Conservation (phyloP, 2,888 invertebrate species). For the Drosophila mercatorum region DNA sequence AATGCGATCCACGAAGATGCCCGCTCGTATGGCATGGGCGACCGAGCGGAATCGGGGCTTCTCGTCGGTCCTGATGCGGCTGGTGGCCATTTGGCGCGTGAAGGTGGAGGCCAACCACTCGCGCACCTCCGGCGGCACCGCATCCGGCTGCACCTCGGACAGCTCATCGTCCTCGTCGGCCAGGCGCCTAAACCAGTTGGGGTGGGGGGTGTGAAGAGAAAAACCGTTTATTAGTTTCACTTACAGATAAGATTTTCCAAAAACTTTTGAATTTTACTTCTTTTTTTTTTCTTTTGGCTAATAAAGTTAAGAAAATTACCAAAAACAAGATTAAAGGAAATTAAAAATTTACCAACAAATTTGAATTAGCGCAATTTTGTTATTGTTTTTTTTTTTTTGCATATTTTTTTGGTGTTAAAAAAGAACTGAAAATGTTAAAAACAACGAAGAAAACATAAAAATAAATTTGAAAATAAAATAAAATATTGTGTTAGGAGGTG, state of each 20-base stretch:
- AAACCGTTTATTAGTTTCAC: conserved; percentile 47
- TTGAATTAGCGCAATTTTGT: conserved; percentile 36
- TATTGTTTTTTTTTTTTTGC: conserved; percentile 3
- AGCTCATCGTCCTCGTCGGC: conserved; percentile 97
- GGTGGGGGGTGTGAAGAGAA: conserved; percentile 25
- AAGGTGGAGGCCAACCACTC: conserved; percentile 99
- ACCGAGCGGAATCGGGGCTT: conserved; percentile 97
- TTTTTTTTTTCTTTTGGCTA: conserved; percentile 40
- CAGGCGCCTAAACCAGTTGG: conserved; percentile 87
- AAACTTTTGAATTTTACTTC: background rate
- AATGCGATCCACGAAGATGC: conserved; percentile 97
- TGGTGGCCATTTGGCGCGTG: conserved; percentile 93
- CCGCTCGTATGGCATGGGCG: conserved; percentile 97
- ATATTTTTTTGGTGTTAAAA: conserved; percentile 20
- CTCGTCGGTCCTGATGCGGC: conserved; percentile 90
- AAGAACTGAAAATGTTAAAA: conserved; percentile 21
- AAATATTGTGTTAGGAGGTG: conserved; percentile 26
- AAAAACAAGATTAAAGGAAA: background rate
- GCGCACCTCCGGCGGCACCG: conserved; percentile 97
- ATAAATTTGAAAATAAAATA: background rate
- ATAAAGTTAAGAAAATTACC: conserved; percentile 40
- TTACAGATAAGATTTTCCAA: conserved; percentile 14
- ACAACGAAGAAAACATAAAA: conserved; percentile 1
- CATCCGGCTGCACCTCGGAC: conserved; percentile 97
- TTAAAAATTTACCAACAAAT: conserved; percentile 8